These are phyloP conservation scores for Otolemur garnettii DNA, from an alignment of 2,113 vertebrate species.

Conservation along the genomic window DNA sequence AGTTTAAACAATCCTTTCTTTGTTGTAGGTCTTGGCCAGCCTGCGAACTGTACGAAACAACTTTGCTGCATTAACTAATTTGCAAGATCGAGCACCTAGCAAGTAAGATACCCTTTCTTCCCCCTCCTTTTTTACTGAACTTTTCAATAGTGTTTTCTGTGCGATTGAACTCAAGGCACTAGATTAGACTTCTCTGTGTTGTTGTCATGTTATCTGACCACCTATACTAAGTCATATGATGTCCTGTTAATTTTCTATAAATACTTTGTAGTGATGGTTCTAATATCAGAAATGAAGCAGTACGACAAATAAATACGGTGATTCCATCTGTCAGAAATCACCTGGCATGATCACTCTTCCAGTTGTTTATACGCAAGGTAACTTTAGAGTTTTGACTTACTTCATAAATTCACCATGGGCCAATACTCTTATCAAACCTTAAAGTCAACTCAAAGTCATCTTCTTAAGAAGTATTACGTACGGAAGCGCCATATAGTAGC, in stretches of 20 bases:
- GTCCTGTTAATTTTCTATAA: slow-evolving; percentile 66
- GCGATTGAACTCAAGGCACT: background rate
- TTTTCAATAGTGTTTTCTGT: background rate
- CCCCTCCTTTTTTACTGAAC: background rate
- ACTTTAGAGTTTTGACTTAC: slow-evolving; percentile 56
- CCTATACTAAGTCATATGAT: background rate
- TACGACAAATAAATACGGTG: slow-evolving; percentile 57
- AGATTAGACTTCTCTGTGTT: background rate
- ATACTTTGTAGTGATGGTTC: slow-evolving; percentile 35
- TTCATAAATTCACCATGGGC: slow-evolving; percentile 55
- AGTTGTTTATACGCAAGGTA: slow-evolving; percentile 36
- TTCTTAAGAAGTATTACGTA: background rate
- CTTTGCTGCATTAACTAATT: slow-evolving; percentile 98
- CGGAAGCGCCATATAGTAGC: background rate
- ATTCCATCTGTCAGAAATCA: slow-evolving; percentile 66
- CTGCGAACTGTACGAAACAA: slow-evolving; percentile 99
- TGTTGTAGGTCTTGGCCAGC: slow-evolving; percentile 96
- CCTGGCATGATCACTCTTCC: background rate
- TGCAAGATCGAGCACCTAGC: slow-evolving; percentile 96
- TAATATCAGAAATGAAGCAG: slow-evolving; percentile 47
- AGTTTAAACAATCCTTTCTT: slow-evolving; percentile 56
- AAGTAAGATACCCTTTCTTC: slow-evolving; percentile 91
- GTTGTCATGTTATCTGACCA: background rate
- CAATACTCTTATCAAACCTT: slow-evolving; percentile 51
- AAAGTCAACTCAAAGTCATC: slow-evolving; percentile 39